Percentiles rank a stretch among this genome's conserved stretches.
Conservation (phyloP, 1,140 invertebrate species). For the Pogonus chalceus region DNA sequence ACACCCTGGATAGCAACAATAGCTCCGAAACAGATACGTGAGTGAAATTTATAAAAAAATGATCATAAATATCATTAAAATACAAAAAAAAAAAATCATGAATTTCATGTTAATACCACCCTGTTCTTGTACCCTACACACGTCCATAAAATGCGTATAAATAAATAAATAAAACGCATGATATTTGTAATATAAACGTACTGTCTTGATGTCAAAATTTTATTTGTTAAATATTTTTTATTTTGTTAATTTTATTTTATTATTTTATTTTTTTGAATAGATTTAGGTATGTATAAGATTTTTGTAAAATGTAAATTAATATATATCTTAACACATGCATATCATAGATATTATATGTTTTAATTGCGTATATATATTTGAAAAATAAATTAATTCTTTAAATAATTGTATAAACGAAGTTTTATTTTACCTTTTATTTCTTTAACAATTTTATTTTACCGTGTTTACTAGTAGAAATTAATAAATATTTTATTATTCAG, state of each 20-base stretch:
- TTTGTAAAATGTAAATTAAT: not conserved
- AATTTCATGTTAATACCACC: too few relatives aligned
- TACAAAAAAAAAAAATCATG: too few relatives aligned
- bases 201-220: not conserved
- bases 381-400: slow-evolving; percentile 1
- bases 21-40: slow-evolving; percentile 32
- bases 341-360: slow-evolving; percentile 1
- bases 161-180: not conserved
- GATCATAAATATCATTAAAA: not conserved
- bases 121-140: not conserved
- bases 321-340: slow-evolving; percentile 1
- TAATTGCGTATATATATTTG: not conserved
- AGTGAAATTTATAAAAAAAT: slow-evolving; percentile 7
- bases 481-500: not conserved
- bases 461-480: not conserved
- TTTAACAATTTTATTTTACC: too few relatives aligned
- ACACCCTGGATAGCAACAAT: slow-evolving; percentile 30
- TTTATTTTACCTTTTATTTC: too few relatives aligned
- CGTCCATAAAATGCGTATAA: not conserved
- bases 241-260: not conserved
- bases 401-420: not conserved
- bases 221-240: not conserved
- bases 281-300: not conserved
- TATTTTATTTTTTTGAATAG: not conserved
- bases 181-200: not conserved